These are phyloP conservation scores for Ramphastos sulfuratus DNA, from an alignment of 2,113 vertebrate species.

Conservation along the genomic window DNA sequence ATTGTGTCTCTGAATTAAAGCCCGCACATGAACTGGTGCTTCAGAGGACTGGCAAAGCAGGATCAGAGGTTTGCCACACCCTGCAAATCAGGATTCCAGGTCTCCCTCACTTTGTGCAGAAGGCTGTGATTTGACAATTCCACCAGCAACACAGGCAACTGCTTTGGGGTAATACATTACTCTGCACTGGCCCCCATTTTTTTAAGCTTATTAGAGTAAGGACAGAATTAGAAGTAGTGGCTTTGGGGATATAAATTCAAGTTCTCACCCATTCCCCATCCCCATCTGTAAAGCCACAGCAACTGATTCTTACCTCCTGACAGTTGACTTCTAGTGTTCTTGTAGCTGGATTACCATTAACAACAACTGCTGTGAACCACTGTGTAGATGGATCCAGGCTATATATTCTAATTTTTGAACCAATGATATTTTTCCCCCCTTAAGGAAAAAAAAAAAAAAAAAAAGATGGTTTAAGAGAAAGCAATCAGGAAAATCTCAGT, in stretches of 20 bases:
- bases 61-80: rapidly evolving
- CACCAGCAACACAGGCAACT: neutral
- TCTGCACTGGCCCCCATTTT: neutral
- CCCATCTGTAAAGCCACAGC: neutral
- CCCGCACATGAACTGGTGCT: neutral
- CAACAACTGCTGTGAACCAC: constrained; percentile 80
- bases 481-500: neutral
- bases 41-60: neutral
- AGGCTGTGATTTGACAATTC: neutral
- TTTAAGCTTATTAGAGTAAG: neutral
- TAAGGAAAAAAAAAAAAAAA: neutral
- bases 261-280: neutral
- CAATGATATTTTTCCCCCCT: constrained; percentile 81
- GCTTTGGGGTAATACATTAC: neutral
- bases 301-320: constrained; percentile 74
- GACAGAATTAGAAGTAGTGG: neutral
- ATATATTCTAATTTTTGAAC: constrained; percentile 81
- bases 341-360: constrained; percentile 74
- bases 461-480: neutral
- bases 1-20: neutral
- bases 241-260: neutral
- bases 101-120: neutral
- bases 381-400: constrained; percentile 80
- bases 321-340: constrained; percentile 80
- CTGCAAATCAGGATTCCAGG: neutral